Percentiles rank a stretch among this genome's conserved stretches.
phyloP scores from a whole-genome alignment of 2,888 invertebrate genomes.

The Rosalia funebris region DNA sequence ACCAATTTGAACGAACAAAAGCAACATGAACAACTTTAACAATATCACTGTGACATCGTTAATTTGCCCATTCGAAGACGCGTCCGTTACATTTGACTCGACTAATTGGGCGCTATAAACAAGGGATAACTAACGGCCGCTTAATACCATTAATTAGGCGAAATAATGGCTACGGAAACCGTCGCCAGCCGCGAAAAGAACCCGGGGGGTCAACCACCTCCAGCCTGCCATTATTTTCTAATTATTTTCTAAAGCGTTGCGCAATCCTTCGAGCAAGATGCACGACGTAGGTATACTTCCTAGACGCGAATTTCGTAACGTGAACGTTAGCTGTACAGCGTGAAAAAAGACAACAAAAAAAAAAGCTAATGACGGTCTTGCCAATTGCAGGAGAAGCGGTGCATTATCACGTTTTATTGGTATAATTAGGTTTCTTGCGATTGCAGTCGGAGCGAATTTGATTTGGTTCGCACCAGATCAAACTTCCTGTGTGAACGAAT shows the following conservation, averaged over 20 bases:
- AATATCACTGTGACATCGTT: too few species aligned
- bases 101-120: not conserved
- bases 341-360: not conserved
- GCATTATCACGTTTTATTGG: conserved; percentile 5
- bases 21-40: too few species aligned
- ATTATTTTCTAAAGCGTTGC: too few species aligned
- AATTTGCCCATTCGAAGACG: too few species aligned
- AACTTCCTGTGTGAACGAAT: conserved; percentile 9
- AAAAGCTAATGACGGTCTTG: not conserved
- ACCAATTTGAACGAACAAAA: too few species aligned
- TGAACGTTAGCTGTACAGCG: too few species aligned
- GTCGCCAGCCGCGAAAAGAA: not conserved
- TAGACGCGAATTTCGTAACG: too few species aligned
- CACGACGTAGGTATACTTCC: too few species aligned
- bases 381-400: not conserved
- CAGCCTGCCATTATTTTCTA: not conserved
- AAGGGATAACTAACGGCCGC: not conserved
- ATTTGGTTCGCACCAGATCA: conserved; percentile 4
- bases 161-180: not conserved
- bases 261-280: too few species aligned
- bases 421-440: conserved; percentile 4
- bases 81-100: too few species aligned
- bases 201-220: not conserved
- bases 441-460: not conserved
- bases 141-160: conserved; percentile 2